Base-by-base conservation (phyloP, 2,888 invertebrate genomes). In the Megaustenia siamemsis region DNA sequence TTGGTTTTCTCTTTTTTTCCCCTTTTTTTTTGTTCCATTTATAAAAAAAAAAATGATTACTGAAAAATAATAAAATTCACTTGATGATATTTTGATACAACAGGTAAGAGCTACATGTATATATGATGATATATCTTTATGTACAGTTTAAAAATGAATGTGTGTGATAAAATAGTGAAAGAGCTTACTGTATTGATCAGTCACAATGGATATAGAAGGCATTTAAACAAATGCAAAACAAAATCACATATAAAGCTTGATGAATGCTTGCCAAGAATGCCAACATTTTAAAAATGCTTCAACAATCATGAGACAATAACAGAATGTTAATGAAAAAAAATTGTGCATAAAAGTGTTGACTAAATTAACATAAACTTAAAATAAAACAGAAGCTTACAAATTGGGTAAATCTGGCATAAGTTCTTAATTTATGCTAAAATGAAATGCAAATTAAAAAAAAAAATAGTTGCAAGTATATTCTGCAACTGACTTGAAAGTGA, bases 211-310 rank as follows among this genome's bases (percentile, higher is more conserved):
- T 21, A 45, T 28, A 73, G 21, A 49, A 49, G 73, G 15, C 49
- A 73, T 45, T 3, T 71, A 10, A 71, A 43, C 43, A 43, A 71
- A 71, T n/a, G 28, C 8, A 71, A 71, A 15, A 71, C 69, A 40
- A 40, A 21, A 24, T 38, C 40, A 69, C 40, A 69, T 32, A 63
- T 24, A 6, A 69, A 38, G 43, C 43, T n/a, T 71, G 45, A 71
- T 43, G 43, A 71, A 69, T 40, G 6, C 38, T 21, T 40, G 28
- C 28, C 15, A 63, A 60, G 10, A 24, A 60, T 60, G 28, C n/a
- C 28, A 60, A 63, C 63, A 63, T 63, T 28, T 12, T 63, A 32
- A 28, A 32, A 6, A 32, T 28, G n/a, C 15, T 5, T 6, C n/a
- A 5, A 28, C 5, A 60, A 63, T 63, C 32, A 32, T 63, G 6